Base-by-base conservation (phyloP, 2,888 invertebrate genomes). In the Silvanus unidentatus region DNA sequence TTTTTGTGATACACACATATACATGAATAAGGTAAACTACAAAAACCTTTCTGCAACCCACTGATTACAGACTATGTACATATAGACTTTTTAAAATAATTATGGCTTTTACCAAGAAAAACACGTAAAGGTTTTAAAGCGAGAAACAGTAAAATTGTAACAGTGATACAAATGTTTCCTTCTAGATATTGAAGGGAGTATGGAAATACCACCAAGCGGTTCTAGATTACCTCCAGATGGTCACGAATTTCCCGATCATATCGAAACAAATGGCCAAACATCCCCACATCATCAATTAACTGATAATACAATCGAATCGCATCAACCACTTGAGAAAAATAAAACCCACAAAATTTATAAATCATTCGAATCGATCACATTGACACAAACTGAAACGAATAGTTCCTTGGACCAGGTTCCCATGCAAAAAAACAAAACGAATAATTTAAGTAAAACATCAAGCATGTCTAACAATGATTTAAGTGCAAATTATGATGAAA, bases 221-320 rank as follows among this genome's bases (percentile, higher is more conserved):
- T 83, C 84, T 40, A 77, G 88, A 59, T 82, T 86, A 67, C 88
- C 88, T 54, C 88, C 88, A 35, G 88, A 88, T 70, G 88, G 88
- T 59, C 86, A 87, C 70, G 88, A 88, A 70, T 87, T 87, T 68
- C 87, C 88, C 38, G 82, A 82, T 58, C 81, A 78, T 58, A 75
- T 81, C 58, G 85, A 86, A 65, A 73, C 74, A 34, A 14, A 30
- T 32, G 9, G 22, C 22, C 39, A 13, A 27, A 11, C 13, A 12
- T 39, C 27, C 16, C 22, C 8, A 5, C 3, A 5, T 5, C 22
- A 22, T 3, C 22, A 3, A 22, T 22, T 8, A 22, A 22, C n/a
- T n/a, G n/a, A n/a, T n/a, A n/a, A 22, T 22, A 22, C 8, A 22
- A 22, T 22, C 8, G 22, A 22, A 22, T 5, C n/a, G n/a, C n/a